phyloP scores from a whole-genome alignment of 2,797 vertebrate species.

The Toxotes lorentzi region DNA sequence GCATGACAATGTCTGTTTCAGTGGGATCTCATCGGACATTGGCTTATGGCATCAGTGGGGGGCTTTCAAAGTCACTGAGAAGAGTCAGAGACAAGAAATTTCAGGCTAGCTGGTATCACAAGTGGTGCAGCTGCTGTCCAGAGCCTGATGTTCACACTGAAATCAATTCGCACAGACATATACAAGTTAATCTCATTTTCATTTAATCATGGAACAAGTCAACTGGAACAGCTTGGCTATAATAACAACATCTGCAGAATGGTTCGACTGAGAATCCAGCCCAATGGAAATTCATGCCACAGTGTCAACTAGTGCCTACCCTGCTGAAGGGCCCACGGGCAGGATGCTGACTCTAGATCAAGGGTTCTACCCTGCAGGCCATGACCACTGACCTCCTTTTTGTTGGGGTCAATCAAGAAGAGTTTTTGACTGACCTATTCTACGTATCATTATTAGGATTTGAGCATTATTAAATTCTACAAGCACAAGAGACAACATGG shows the following conservation, averaged over 20 bases:
- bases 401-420: neutral
- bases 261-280: neutral
- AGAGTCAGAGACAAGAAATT: neutral
- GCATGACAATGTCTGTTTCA: slow-evolving; percentile 14
- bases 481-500: neutral
- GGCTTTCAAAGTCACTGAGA: slow-evolving; percentile 12
- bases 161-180: slow-evolving; percentile 4
- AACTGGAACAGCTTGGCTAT: neutral
- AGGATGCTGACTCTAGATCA: neutral
- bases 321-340: neutral
- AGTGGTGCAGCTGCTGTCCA: slow-evolving; percentile 22
- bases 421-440: neutral
- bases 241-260: neutral
- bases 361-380: neutral
- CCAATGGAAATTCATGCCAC: neutral
- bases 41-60: neutral
- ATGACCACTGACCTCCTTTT: neutral
- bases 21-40: neutral
- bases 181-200: slow-evolving; percentile 4
- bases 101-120: neutral
- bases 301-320: neutral
- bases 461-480: neutral
- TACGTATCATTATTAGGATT: neutral
- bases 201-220: slow-evolving; percentile 13
- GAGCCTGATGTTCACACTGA: slow-evolving; percentile 11